phyloP scores from a whole-genome alignment of 2,888 invertebrate species.

The Cyclophora punctaria region DNA sequence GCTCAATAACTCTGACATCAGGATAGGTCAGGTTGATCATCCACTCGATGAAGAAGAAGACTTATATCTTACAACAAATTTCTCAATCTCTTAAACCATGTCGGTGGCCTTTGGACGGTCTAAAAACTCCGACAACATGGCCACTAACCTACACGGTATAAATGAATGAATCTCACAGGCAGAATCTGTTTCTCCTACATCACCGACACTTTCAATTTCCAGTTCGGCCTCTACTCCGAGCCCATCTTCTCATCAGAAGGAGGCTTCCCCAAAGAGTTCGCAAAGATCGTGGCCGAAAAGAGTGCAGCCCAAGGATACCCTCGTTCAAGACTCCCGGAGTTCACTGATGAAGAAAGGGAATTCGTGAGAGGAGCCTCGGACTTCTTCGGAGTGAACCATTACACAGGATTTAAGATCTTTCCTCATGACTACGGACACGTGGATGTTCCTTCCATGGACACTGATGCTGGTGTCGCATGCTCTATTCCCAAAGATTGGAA shows the following conservation, averaged over 20 bases:
- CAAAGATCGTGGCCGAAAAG: slow-evolving; percentile 53
- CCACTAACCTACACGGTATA: too few species aligned
- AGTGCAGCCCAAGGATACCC: slow-evolving; percentile 55
- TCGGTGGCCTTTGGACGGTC: too few species aligned
- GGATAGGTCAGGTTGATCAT: too few species aligned
- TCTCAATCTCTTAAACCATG: too few species aligned
- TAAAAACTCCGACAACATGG: too few species aligned
- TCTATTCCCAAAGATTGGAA: slow-evolving; percentile 34
- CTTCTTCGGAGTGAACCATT: slow-evolving; percentile 79
- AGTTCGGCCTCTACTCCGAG: slow-evolving; percentile 63
- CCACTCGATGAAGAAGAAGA: too few species aligned
- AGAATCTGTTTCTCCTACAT: too few species aligned
- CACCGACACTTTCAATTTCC: neutral
- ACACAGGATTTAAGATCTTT: slow-evolving; percentile 58
- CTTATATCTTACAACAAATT: too few species aligned
- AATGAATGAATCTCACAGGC: too few species aligned
- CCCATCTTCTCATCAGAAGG: slow-evolving; percentile 66
- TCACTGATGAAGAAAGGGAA: slow-evolving; percentile 49
- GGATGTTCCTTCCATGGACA: slow-evolving; percentile 17
- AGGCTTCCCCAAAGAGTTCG: slow-evolving; percentile 69
- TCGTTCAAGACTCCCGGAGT: slow-evolving; percentile 57
- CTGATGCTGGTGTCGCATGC: slow-evolving; percentile 31
- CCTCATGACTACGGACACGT: slow-evolving; percentile 16
- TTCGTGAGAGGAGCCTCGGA: slow-evolving; percentile 44
- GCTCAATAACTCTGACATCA: too few species aligned